phyloP scores from a whole-genome alignment of 2,888 invertebrate species.

The Deilephila elpenor region DNA sequence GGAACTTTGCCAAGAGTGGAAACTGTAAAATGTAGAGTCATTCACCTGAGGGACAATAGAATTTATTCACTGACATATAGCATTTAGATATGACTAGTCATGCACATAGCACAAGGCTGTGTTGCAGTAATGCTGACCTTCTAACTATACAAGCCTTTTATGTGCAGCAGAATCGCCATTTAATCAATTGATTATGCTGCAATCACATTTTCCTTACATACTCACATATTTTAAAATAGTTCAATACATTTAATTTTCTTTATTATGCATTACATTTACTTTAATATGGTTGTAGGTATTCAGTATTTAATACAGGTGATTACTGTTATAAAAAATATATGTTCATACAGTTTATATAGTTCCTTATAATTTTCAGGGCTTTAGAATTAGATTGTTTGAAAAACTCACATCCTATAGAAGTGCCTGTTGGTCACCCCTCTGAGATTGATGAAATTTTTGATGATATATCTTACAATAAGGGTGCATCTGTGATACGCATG shows the following conservation, averaged over 20 bases:
- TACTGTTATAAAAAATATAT: neutral
- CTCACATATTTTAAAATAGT: neutral
- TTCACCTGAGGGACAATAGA: slow-evolving; percentile 44
- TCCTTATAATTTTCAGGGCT: slow-evolving; percentile 82
- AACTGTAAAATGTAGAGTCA: slow-evolving; percentile 48
- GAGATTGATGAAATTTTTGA: slow-evolving; percentile 99
- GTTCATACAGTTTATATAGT: neutral
- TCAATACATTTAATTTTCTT: too few relatives aligned
- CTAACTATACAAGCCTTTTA: neutral
- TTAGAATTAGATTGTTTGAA: slow-evolving; percentile 94
- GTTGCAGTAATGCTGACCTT: slow-evolving; percentile 14
- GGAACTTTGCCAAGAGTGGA: slow-evolving; percentile 48
- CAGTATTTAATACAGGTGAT: too few relatives aligned
- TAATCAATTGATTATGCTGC: slow-evolving; percentile 3
- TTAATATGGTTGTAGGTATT: neutral
- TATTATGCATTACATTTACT: neutral
- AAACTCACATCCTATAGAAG: slow-evolving; percentile 98
- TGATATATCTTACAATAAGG: slow-evolving; percentile 98
- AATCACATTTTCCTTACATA: neutral
- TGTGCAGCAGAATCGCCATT: neutral
- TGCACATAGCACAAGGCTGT: neutral
- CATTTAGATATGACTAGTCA: slow-evolving; percentile 26
- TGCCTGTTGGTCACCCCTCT: slow-evolving; percentile 96
- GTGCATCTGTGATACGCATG: slow-evolving; percentile 97
- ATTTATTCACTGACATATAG: slow-evolving; percentile 38